These are phyloP conservation scores for Drosophila recens DNA, from an alignment of 2,888 invertebrate species.

Conservation along the genomic window DNA sequence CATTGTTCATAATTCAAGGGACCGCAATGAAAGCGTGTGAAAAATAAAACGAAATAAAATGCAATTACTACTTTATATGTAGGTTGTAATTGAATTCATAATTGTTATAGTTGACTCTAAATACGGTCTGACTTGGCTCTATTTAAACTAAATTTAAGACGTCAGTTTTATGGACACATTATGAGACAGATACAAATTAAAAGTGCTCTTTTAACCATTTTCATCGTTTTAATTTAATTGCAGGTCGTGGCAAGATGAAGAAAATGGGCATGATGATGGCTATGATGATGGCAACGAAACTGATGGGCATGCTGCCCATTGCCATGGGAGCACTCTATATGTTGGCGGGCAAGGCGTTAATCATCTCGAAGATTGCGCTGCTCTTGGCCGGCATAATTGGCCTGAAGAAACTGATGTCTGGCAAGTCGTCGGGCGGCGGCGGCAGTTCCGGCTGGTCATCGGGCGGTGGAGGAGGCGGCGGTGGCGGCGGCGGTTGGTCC, in stretches of 20 bases:
- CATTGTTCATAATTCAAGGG: constrained; percentile 40
- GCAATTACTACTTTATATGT: background rate
- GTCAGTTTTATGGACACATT: background rate
- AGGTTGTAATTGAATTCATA: constrained; percentile 3
- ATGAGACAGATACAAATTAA: background rate
- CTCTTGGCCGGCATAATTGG: constrained; percentile 93
- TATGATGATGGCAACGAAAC: constrained; percentile 93
- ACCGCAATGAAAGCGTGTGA: constrained; percentile 51
- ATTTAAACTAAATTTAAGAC: background rate
- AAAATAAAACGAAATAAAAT: constrained; percentile 10
- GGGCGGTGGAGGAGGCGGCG: constrained; percentile 69
- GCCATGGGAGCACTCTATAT: constrained; percentile 93
- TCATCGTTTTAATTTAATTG: constrained; percentile 58
- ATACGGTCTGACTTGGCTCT: background rate
- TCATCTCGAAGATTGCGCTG: constrained; percentile 91
- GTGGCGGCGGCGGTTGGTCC: constrained; percentile 86
- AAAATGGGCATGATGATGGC: constrained; percentile 95
- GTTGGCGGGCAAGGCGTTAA: constrained; percentile 94
- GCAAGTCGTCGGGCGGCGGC: constrained; percentile 87
- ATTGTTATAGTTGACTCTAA: background rate
- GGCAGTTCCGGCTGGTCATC: constrained; percentile 81
- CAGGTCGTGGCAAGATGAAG: constrained; percentile 94
- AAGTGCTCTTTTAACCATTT: background rate
- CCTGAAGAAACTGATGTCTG: constrained; percentile 91
- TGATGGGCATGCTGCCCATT: constrained; percentile 92